Base-by-base conservation (phyloP, 1,140 invertebrate species). In the Physella acuta region DNA sequence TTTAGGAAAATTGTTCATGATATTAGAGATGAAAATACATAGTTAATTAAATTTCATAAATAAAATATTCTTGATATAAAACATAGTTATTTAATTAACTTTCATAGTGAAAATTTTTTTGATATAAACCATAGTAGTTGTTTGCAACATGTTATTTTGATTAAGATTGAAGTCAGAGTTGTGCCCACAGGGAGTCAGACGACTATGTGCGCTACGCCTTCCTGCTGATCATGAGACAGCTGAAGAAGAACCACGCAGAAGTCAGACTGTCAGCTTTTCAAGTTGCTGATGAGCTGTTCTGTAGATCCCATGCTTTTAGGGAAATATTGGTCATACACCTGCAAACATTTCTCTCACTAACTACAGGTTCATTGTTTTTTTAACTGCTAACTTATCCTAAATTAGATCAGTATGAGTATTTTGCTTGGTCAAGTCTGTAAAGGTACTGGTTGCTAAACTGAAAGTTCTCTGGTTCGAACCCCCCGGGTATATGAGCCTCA, bases 221-320 rank as follows among this genome's bases (percentile, higher is more conserved):
- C 76, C 79, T 83, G 34, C 68, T 87, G 28, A 49, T 89, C 30
- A 83, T 86, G 73, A 79, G 82, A 30, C 85, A 88, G 53, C 75
- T 90, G 17, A 78, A 83, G 37, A 84, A 87, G 73, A 81, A 87
- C 1, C 89, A 90, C 83, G 79, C 88, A 17, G 87, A 90, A 81
- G 84, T 89, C 39, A 80, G 89, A 36, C 82, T 84, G n/a, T 87
- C 86, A 61, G 77, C 87, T 3, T 86, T 89, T 72, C 84, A 86
- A 55, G 82, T 89, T 34, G 86, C 87, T 53, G 82, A 89, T 74
- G 83, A 87, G 71, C 76, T 90, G 3, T 90, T 90, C 74, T 80
- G 81, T 64, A 77, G 87, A 73, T 89, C 88, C 28, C 86, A 88
- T 80, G 70, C 65, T 28, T 89, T 90, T 71, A 78, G 89, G 67